phyloP scores from a whole-genome alignment of 2,888 invertebrate genomes.

The Druceiella hillmani region DNA sequence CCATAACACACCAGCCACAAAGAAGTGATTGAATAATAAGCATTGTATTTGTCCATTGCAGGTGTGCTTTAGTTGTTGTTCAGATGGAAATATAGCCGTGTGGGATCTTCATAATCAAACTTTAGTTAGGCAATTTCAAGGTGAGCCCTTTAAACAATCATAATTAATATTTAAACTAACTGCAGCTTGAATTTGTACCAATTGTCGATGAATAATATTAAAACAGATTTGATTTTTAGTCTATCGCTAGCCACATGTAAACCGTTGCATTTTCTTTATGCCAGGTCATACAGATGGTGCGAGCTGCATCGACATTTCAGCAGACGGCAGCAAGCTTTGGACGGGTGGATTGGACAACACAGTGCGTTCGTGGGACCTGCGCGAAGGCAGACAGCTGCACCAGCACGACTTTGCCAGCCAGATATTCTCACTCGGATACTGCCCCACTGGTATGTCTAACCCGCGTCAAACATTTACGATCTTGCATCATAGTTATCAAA shows the following conservation, averaged over 20 bases:
- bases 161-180: not conserved
- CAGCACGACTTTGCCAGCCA: slow-evolving; percentile 94
- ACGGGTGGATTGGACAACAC: slow-evolving; percentile 97
- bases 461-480: too few species aligned
- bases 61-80: slow-evolving; percentile 97
- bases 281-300: slow-evolving; percentile 93
- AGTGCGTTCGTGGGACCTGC: slow-evolving; percentile 92
- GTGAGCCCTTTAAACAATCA: slow-evolving; percentile 26
- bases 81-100: slow-evolving; percentile 96
- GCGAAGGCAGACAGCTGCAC: slow-evolving; percentile 88
- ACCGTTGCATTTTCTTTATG: not conserved
- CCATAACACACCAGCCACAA: too few species aligned
- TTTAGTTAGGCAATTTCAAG: slow-evolving; percentile 88
- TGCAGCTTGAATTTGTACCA: not conserved
- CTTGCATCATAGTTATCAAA: too few species aligned
- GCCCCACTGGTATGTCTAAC: slow-evolving; percentile 66
- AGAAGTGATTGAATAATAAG: not conserved
- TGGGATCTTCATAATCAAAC: slow-evolving; percentile 93
- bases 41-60: slow-evolving; percentile 25
- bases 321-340: slow-evolving; percentile 84
- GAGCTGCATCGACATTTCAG: slow-evolving; percentile 94
- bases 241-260: too few species aligned
- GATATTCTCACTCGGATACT: slow-evolving; percentile 83
- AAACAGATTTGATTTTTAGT: slow-evolving; percentile 1
- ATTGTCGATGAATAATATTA: slow-evolving; percentile 2